Evolutionary conservation across 2,113 vertebrate genomes (phyloP), one percentile per base, ranked within the genome.

Genomic region (Macrotus californicus): DNA sequence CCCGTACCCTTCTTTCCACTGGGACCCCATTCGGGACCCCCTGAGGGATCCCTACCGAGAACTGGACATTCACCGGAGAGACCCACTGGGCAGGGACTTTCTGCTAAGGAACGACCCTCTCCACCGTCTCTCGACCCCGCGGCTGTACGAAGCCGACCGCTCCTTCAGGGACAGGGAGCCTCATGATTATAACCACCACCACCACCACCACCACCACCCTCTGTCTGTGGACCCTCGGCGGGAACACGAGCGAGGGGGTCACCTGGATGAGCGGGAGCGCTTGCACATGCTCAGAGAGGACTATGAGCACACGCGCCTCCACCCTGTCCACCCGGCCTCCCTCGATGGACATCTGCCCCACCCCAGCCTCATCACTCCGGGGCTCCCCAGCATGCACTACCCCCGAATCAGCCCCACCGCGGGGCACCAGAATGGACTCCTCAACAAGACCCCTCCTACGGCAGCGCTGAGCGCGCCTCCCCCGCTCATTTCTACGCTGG

Each of bases 301-400:
- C 98, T 99, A 99, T 0, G 99, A 99, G 96, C 99, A 99, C 0
- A 43, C 96, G 11, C 99, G 99, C 80, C 98, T 99, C 86, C 99
- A 99, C 96, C 64, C 98, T 0, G 99, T 99, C 96, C 99, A 99
- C 97, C 98, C 99, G 1, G 99, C 98, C 1, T 98, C 98, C 52
- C 98, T 99, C 52, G 99, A 99, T n/a, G 99, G 99, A 76, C 99
- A 99, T 96, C 98, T 99, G 85, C 98, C 99, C 4, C 99, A 99
- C 96, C 99, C 98, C 0, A 97, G 99, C 93, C 99, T 99, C 59
- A 98, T 99, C 96, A 98, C 99, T 0, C 99, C 99, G 0, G 99
- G 99, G 22, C 98, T 99, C 41, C 99, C 99, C n/a, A 99, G 98
- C 98, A 99, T 99, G 99, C 99, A 99, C 98, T 99, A 99, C 97